Conservation (phyloP, 2,113 vertebrate species). For the Bucco capensis region DNA sequence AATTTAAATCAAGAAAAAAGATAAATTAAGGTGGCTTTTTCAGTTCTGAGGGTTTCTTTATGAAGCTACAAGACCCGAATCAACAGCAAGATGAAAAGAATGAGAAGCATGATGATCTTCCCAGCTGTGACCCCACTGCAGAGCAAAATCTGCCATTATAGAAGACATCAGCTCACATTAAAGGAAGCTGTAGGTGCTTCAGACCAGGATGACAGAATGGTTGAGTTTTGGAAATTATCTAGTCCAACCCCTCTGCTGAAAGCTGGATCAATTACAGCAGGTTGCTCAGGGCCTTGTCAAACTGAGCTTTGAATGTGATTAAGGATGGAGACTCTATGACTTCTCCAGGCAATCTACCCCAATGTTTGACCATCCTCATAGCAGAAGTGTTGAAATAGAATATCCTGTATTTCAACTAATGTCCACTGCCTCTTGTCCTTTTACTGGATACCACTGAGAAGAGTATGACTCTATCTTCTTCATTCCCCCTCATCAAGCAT, state of each 20-base stretch:
- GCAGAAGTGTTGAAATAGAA: not conserved
- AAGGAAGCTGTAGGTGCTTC: not conserved
- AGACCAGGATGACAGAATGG: not conserved
- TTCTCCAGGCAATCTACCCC: not conserved
- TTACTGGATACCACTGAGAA: not conserved
- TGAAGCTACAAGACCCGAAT: not conserved
- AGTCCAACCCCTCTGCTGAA: not conserved
- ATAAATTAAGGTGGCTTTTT: not conserved
- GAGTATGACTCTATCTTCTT: not conserved
- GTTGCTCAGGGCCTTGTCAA: not conserved
- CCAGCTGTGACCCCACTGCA: not conserved
- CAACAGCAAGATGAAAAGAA: not conserved
- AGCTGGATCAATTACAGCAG: not conserved
- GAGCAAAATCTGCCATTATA: not conserved
- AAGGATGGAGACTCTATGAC: not conserved
- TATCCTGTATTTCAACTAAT: not conserved
- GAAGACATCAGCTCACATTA: not conserved
- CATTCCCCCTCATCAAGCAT: not conserved
- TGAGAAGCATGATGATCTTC: not conserved
- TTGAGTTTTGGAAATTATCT: not conserved
- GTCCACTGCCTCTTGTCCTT: not conserved
- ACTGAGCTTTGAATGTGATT: not conserved
- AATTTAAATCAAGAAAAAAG: constrained; percentile 19
- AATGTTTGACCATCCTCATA: not conserved
- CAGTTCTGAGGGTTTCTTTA: not conserved